Conservation (phyloP, 2,888 invertebrate species). For the Erannis defoliaria region DNA sequence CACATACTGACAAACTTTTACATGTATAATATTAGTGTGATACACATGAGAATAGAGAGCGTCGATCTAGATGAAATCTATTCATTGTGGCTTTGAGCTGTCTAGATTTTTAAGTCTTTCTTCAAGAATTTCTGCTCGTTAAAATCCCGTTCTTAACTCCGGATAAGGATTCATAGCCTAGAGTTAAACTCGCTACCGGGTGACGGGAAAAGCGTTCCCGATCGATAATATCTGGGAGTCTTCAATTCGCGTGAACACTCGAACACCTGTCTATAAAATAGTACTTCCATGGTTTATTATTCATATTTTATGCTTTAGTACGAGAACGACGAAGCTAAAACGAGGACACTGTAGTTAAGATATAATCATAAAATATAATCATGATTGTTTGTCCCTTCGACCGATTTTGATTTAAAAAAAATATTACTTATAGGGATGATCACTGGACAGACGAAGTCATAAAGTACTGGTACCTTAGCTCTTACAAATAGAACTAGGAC, state of each 20-base stretch:
- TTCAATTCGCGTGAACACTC: conserved; percentile 18
- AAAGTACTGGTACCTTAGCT: too few species aligned
- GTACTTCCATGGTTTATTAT: not conserved
- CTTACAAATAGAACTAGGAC: too few species aligned
- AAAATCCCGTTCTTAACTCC: not conserved
- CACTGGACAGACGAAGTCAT: too few species aligned
- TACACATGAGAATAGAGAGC: too few species aligned
- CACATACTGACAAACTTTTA: too few species aligned
- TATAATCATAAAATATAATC: too few species aligned
- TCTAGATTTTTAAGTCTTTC: not conserved
- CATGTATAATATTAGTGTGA: too few species aligned
- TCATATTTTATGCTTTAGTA: not conserved
- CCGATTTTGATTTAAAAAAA: too few species aligned
- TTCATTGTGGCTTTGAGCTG: too few species aligned
- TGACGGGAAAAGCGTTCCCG: conserved; percentile 8
- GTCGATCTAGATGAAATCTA: too few species aligned
- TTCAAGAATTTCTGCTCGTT: not conserved
- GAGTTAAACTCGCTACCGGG: conserved; percentile 16
- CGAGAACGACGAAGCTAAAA: not conserved
- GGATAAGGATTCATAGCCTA: conserved; percentile 9
- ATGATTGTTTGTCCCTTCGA: too few species aligned
- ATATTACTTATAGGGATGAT: too few species aligned
- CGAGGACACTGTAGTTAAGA: not conserved
- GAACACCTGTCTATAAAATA: conserved; percentile 19
- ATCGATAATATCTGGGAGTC: conserved; percentile 33